Conservation (phyloP, 2,113 vertebrate genomes). For the Theristicus caerulescens region DNA sequence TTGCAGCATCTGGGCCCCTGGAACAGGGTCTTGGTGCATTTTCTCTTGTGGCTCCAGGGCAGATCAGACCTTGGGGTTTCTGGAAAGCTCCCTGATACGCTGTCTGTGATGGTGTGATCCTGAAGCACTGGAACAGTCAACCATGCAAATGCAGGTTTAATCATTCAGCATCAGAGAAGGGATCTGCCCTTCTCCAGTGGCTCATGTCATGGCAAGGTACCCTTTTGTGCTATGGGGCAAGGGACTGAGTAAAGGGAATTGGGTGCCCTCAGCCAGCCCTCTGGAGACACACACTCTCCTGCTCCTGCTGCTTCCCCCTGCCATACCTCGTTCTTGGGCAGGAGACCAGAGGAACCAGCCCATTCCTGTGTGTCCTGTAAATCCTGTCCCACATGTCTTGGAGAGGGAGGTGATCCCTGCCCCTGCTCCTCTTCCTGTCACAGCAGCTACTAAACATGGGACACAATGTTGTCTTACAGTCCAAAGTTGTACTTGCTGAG, state of each 20-base stretch:
- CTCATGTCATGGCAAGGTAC: fast-evolving
- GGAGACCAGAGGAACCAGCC: background rate
- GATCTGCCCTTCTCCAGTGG: background rate
- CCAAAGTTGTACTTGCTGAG: background rate
- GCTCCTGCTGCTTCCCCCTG: background rate
- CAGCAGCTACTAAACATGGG: background rate
- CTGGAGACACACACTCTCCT: fast-evolving
- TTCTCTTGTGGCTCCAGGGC: background rate
- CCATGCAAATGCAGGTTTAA: background rate
- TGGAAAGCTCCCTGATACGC: background rate
- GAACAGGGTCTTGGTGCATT: background rate
- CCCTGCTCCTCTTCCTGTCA: background rate
- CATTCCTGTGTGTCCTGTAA: background rate
- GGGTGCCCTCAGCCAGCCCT: background rate
- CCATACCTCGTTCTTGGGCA: background rate
- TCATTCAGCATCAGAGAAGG: background rate
- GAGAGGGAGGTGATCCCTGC: background rate
- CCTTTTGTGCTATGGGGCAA: background rate
- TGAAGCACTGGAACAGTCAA: background rate
- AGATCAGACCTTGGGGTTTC: background rate
- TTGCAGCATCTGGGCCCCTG: fast-evolving
- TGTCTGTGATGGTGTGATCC: background rate
- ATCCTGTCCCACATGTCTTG: background rate
- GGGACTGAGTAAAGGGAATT: background rate
- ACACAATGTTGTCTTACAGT: fast-evolving